Percentiles rank a stretch among this genome's conserved stretches.
Conservation (phyloP, 2,113 vertebrate species). For the Thamnaconus septentrionalis region DNA sequence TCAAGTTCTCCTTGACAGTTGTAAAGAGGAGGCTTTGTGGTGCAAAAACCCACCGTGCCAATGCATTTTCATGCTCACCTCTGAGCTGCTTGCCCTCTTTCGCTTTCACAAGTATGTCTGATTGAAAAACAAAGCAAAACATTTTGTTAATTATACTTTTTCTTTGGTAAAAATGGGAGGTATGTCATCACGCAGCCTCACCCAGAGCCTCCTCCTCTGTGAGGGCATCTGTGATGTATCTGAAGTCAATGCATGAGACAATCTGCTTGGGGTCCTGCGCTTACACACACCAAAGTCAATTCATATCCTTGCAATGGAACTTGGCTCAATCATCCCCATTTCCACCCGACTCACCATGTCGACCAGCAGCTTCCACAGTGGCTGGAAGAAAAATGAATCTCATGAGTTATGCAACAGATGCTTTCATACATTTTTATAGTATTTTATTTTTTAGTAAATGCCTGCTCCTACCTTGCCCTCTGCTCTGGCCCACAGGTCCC, state of each 20-base stretch:
- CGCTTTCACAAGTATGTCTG: slow-evolving; percentile 77
- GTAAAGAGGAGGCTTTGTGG: slow-evolving; percentile 29
- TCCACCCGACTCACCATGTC: slow-evolving; percentile 75
- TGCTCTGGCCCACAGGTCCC: slow-evolving; percentile 83
- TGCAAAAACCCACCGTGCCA: slow-evolving; percentile 12
- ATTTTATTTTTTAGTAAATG: too few species aligned
- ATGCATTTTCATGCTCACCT: slow-evolving; percentile 55
- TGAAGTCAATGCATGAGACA: slow-evolving; percentile 83
- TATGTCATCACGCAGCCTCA: slow-evolving; percentile 45
- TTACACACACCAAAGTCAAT: neutral
- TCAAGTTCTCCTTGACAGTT: slow-evolving; percentile 12
- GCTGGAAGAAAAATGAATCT: slow-evolving; percentile 57
- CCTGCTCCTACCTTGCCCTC: slow-evolving; percentile 74
- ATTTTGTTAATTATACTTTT: neutral
- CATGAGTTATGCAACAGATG: slow-evolving; percentile 12
- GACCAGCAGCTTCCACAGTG: slow-evolving; percentile 82
- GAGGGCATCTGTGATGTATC: slow-evolving; percentile 80
- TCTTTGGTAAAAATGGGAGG: neutral
- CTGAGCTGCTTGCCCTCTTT: slow-evolving; percentile 73
- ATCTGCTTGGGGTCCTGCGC: slow-evolving; percentile 74
- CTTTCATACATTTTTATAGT: neutral
- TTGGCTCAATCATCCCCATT: neutral
- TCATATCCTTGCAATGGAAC: neutral
- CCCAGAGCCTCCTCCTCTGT: slow-evolving; percentile 79
- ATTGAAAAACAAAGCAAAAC: slow-evolving; percentile 27